These are phyloP conservation scores for Elanus axillaris DNA, from an alignment of 2,113 vertebrate species.

Conservation along the genomic window DNA sequence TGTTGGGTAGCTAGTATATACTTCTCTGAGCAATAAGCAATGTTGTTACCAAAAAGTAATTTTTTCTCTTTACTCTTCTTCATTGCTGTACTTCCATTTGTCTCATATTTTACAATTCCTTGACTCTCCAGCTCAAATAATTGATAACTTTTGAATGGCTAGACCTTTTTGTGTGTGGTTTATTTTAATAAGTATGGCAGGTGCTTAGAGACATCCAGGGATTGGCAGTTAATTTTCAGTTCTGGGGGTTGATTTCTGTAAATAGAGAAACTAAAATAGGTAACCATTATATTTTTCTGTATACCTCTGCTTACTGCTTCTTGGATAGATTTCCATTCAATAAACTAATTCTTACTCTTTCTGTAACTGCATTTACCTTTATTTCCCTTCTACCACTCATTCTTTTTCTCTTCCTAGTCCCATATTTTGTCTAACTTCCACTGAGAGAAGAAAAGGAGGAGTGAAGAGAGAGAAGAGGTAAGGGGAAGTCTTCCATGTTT, in stretches of 20 bases:
- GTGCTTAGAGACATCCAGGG: background rate
- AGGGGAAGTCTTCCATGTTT: background rate
- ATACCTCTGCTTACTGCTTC: background rate
- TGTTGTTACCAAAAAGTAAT: background rate
- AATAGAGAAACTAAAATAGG: background rate
- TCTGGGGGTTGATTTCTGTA: background rate
- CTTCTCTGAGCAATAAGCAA: background rate
- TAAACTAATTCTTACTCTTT: background rate
- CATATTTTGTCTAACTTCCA: conserved; percentile 55
- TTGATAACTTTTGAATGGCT: background rate
- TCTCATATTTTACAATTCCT: background rate
- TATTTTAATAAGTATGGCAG: background rate
- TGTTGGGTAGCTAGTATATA: background rate
- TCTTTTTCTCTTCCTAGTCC: conserved; percentile 52
- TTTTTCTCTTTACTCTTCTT: background rate
- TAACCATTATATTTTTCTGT: background rate
- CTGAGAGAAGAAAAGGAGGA: conserved; percentile 47
- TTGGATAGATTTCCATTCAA: background rate
- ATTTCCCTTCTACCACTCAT: conserved; percentile 4
- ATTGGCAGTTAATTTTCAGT: background rate
- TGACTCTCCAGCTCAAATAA: background rate
- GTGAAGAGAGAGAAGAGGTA: conserved; percentile 58
- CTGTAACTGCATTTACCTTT: background rate
- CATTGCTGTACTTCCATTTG: background rate
- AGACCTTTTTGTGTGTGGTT: background rate